A percentile compares a stretch with the other conserved stretches of the same genome.
These are phyloP conservation scores for Gadopsis marmoratus DNA, from an alignment of 2,797 vertebrate genomes.

Conservation along the genomic window DNA sequence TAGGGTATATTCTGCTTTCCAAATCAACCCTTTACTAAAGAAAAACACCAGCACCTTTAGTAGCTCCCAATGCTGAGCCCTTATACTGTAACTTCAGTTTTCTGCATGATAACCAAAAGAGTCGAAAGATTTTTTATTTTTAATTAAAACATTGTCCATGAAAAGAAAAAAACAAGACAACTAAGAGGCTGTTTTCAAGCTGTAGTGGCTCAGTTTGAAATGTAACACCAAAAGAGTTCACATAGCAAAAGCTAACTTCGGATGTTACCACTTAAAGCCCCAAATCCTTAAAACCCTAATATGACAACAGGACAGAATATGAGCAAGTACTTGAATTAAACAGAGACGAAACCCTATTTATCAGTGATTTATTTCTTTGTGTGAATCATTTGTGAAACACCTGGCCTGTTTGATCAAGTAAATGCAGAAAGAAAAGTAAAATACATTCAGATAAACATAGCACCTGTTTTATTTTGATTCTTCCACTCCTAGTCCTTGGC, in stretches of 20 bases:
- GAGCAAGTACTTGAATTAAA: conserved; percentile 27
- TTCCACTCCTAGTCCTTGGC: conserved; percentile 7
- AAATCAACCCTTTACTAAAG: background rate
- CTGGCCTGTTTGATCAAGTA: conserved; percentile 51
- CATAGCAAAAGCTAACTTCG: background rate
- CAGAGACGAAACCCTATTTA: conserved; percentile 17
- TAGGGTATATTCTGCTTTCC: background rate
- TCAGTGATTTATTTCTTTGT: conserved; percentile 49
- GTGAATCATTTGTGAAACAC: background rate
- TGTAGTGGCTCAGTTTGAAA: background rate
- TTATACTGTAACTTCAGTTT: background rate
- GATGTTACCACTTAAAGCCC: background rate
- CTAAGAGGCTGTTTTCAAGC: background rate
- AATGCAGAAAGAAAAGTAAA: conserved; percentile 43
- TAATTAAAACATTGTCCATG: conserved; percentile 5
- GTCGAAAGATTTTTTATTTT: background rate
- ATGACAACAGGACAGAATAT: conserved; percentile 2
- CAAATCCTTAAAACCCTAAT: background rate
- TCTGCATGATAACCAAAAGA: background rate
- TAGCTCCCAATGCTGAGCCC: background rate
- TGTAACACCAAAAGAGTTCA: background rate
- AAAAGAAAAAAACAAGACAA: background rate
- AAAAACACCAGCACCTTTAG: background rate
- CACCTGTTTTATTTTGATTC: conserved; percentile 43
- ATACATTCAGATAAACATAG: conserved; percentile 67